phyloP scores from a whole-genome alignment of 2,888 invertebrate species.

The Drosophila atripex region DNA sequence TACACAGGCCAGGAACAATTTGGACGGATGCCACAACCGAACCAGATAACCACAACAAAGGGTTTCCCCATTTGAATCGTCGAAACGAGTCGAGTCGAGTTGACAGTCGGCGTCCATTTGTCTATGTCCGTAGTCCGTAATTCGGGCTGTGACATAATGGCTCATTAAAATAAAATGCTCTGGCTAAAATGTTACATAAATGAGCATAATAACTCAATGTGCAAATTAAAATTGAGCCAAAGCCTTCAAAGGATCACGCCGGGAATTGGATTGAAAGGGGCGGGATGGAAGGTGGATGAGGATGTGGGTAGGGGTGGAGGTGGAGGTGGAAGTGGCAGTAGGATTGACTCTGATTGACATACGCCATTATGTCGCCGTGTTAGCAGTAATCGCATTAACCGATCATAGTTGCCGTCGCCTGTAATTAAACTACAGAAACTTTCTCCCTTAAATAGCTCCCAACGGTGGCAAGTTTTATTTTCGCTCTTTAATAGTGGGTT shows the following conservation, averaged over 20 bases:
- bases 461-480: slow-evolving; percentile 19
- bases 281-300: neutral
- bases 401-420: slow-evolving; percentile 61
- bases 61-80: slow-evolving; percentile 58
- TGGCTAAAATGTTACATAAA: slow-evolving; percentile 63
- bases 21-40: slow-evolving; percentile 11
- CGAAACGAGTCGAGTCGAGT: slow-evolving; percentile 2
- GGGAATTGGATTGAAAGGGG: slow-evolving; percentile 20
- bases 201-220: slow-evolving; percentile 66
- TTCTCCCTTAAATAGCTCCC: slow-evolving; percentile 11
- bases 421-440: slow-evolving; percentile 63
- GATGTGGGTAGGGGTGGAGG: neutral
- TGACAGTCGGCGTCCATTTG: slow-evolving; percentile 17
- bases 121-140: slow-evolving; percentile 33
- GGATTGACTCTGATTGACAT: slow-evolving; percentile 29
- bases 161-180: slow-evolving; percentile 68
- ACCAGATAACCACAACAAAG: slow-evolving; percentile 61
- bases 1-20: slow-evolving; percentile 21
- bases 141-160: slow-evolving; percentile 64
- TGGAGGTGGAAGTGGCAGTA: neutral
- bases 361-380: slow-evolving; percentile 32
- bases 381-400: slow-evolving; percentile 70
- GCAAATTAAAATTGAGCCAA: slow-evolving; percentile 68
- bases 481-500: slow-evolving; percentile 12
- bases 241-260: slow-evolving; percentile 39